Percentiles rank a stretch among this genome's conserved stretches.
Conservation (phyloP, 2,888 invertebrate genomes). For the Formica aserva region DNA sequence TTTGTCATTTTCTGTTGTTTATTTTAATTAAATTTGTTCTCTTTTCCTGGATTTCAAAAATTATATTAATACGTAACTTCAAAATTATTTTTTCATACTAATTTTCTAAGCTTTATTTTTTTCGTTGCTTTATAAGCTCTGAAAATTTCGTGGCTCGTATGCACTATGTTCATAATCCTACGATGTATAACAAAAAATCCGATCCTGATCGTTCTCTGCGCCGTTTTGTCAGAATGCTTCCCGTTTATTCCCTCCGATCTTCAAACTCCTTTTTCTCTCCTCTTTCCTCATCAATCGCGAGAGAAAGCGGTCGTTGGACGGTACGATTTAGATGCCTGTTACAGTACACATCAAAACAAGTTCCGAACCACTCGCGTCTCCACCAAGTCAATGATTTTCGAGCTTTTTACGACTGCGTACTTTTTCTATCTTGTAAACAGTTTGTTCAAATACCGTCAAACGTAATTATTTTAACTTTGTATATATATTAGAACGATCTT, state of each 20-base stretch:
- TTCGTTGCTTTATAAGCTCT: neutral
- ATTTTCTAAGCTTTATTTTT: neutral
- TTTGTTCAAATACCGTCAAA: constrained; percentile 8
- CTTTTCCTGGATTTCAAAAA: neutral
- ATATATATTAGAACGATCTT: neutral
- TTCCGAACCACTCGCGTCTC: constrained; percentile 20
- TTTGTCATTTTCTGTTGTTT: neutral
- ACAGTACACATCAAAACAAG: constrained; percentile 32
- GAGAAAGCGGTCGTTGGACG: constrained; percentile 1
- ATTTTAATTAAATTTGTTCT: neutral
- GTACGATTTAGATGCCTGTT: neutral
- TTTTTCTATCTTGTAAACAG: constrained; percentile 17
- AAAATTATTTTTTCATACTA: neutral
- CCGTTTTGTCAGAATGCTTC: constrained; percentile 5
- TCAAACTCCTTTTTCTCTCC: constrained; percentile 6
- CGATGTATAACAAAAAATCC: neutral
- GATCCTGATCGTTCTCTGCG: neutral
- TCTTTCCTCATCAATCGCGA: constrained; percentile 7
- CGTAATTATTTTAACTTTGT: neutral
- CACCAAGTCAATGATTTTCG: constrained; percentile 12
- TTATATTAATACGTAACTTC: neutral
- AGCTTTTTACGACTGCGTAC: constrained; percentile 32
- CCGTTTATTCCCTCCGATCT: constrained; percentile 6
- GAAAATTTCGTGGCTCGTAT: neutral
- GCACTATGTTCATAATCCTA: neutral